Percentiles rank a stretch among this genome's conserved stretches.
These are phyloP conservation scores for Petrocephalus schoutedeni DNA, from an alignment of 2,797 vertebrate species.

Conservation along the genomic window DNA sequence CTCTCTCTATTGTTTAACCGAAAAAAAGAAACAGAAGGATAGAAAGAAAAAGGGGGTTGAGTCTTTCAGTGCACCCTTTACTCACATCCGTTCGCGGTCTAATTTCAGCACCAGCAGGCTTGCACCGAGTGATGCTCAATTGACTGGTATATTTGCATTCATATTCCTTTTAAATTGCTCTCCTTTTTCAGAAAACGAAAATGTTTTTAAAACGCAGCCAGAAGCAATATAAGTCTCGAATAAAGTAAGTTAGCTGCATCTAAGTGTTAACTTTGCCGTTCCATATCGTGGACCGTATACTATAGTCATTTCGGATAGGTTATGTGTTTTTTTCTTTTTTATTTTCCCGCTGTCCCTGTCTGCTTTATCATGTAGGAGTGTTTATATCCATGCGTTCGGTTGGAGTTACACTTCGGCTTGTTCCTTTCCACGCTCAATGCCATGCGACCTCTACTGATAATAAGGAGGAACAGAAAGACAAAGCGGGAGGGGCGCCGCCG, in stretches of 20 bases:
- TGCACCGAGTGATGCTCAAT: constrained; percentile 47
- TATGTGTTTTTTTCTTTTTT: constrained; percentile 21
- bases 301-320: not conserved
- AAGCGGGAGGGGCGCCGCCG: not conserved
- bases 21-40: constrained; percentile 51
- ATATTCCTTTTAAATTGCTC: constrained; percentile 6
- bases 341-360: constrained; percentile 51
- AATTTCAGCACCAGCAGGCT: constrained; percentile 41
- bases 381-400: constrained; percentile 57
- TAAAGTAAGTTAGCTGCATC: not conserved
- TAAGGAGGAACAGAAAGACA: constrained; percentile 37
- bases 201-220: not conserved
- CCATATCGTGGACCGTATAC: not conserved
- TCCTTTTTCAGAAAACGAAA: constrained; percentile 5
- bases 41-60: constrained; percentile 56
- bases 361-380: constrained; percentile 60
- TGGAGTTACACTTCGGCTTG: constrained; percentile 41
- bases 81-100: constrained; percentile 60
- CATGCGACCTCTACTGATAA: constrained; percentile 68
- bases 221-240: not conserved
- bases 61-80: constrained; percentile 51
- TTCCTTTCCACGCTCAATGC: constrained; percentile 48
- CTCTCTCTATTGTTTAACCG: constrained; percentile 59
- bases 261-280: constrained; percentile 5
- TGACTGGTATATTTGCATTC: constrained; percentile 21